phyloP scores from a whole-genome alignment of 1,140 invertebrate genomes.

The roundworm (Caenorhabditis elegans) region WBcel235 BX284606.5:15914001-15914500 shows the following conservation, averaged over 20 bases:
- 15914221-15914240: neutral
- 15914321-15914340: neutral
- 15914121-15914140: neutral
- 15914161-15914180: neutral
- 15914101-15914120: conserved; percentile 38
- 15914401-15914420: neutral
- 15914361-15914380: conserved; percentile 6
- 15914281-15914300: no score
- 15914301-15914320: no score
- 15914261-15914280: neutral
- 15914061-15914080: neutral
- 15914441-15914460: neutral
- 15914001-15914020: neutral
- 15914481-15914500: no score
- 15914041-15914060: conserved; percentile 8
- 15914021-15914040: neutral
- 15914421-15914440: neutral
- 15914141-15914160: conserved; percentile 29
- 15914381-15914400: neutral
- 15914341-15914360: neutral
- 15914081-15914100: conserved; percentile 36
- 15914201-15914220: neutral
- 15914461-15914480: neutral
- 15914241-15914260: neutral
- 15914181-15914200: neutral